Conservation (phyloP, 2,113 vertebrate species). For the Ailurus styani region DNA sequence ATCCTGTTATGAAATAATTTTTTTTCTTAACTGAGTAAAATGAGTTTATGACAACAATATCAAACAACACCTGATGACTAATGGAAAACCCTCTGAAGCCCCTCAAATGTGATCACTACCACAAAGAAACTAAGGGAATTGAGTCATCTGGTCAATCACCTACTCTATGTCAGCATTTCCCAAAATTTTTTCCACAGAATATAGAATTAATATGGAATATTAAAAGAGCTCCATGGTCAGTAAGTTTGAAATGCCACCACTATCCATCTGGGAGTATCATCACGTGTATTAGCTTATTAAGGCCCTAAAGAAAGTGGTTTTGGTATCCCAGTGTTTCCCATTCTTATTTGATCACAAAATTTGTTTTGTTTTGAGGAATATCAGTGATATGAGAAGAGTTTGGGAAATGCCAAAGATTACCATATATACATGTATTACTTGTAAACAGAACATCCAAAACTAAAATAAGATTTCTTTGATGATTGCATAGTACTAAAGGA, state of each 20-base stretch:
- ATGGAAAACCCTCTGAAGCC: neutral
- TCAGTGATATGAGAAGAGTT: neutral
- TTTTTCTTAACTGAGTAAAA: neutral
- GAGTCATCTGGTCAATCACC: neutral
- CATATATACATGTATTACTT: neutral
- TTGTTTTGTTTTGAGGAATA: neutral
- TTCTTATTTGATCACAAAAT: neutral
- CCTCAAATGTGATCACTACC: neutral
- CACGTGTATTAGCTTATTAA: neutral
- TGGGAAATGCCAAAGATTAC: slow-evolving; percentile 18
- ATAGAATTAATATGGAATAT: neutral
- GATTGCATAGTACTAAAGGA: neutral
- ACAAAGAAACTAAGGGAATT: neutral
- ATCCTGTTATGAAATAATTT: neutral
- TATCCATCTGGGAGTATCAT: neutral
- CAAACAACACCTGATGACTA: neutral
- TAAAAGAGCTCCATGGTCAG: neutral
- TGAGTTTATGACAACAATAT: neutral
- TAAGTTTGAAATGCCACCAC: neutral
- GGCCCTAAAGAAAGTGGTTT: neutral
- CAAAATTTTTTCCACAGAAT: neutral
- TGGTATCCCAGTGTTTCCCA: neutral
- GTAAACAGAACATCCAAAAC: neutral
- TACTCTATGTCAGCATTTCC: neutral
- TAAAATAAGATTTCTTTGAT: neutral